A percentile compares a stretch with the other conserved stretches of the same genome.
phyloP scores from a whole-genome alignment of 2,888 invertebrate genomes.

The Agrotis ipsilon region DNA sequence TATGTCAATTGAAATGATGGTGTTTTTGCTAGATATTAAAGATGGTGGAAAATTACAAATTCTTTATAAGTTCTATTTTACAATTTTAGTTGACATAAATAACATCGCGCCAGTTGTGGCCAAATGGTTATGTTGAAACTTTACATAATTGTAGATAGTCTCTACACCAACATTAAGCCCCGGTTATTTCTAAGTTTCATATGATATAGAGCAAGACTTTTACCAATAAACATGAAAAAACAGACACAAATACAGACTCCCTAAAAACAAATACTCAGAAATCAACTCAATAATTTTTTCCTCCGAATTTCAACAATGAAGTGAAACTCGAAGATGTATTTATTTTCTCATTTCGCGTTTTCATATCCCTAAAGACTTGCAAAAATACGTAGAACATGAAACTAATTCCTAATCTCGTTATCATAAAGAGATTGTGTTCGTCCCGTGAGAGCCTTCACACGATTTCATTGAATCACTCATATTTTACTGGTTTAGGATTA shows the following conservation, averaged over 20 bases:
- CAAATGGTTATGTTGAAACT: not conserved
- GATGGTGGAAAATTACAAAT: too few relatives aligned
- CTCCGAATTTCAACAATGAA: not conserved
- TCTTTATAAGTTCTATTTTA: too few relatives aligned
- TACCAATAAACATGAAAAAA: not conserved
- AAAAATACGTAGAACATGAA: slow-evolving; percentile 12
- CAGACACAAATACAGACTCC: not conserved
- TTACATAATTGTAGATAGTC: too few relatives aligned
- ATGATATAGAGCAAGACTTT: not conserved
- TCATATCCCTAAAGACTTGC: slow-evolving; percentile 13
- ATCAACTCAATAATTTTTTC: not conserved
- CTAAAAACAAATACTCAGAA: not conserved
- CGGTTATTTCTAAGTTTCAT: not conserved
- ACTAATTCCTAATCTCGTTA: slow-evolving; percentile 24
- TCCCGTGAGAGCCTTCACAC: not conserved
- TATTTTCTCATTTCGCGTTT: not conserved
- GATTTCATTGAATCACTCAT: not conserved
- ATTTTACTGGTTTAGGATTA: not conserved
- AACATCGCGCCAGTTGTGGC: too few relatives aligned
- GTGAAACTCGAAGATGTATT: not conserved
- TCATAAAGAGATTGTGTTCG: not conserved
- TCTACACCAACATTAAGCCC: not conserved
- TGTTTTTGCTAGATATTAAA: not conserved
- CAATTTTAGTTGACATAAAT: too few relatives aligned
- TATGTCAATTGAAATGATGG: not conserved